phyloP scores from a whole-genome alignment of 2,888 invertebrate species.

The Pilophorus perplexus region DNA sequence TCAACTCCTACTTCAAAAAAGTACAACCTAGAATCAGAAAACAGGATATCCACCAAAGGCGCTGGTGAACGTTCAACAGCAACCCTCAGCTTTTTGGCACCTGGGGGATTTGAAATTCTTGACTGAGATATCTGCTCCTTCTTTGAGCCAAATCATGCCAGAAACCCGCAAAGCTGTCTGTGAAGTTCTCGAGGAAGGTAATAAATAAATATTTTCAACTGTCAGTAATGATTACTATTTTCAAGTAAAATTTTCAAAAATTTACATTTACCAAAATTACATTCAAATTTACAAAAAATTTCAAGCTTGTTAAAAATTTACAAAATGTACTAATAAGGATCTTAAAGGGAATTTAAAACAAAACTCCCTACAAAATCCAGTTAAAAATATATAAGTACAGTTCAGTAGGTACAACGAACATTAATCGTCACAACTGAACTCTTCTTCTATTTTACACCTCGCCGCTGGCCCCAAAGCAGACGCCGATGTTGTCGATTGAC shows the following conservation, averaged over 20 bases:
- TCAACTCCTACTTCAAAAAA: not conserved
- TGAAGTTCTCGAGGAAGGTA: slow-evolving; percentile 12
- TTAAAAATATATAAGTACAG: not conserved
- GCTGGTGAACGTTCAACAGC: slow-evolving; percentile 5
- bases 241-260: not conserved
- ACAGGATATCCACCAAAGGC: not conserved
- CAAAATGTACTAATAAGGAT: not conserved
- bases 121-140: slow-evolving; percentile 33
- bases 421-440: slow-evolving; percentile 2
- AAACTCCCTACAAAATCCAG: not conserved
- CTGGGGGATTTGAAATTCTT: slow-evolving; percentile 32
- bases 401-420: not conserved
- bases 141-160: slow-evolving; percentile 28
- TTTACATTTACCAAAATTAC: not conserved
- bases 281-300: not conserved
- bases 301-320: not conserved
- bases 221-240: too few relatives aligned
- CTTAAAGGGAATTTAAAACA: not conserved
- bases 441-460: too few relatives aligned
- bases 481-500: not conserved
- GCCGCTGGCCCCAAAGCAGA: not conserved
- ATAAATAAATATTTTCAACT: too few relatives aligned
- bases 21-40: not conserved
- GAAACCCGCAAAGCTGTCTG: slow-evolving; percentile 35
- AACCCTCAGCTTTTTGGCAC: slow-evolving; percentile 1